Percentiles rank a stretch among this genome's conserved stretches.
Evolutionary conservation across 2,797 vertebrate species (phyloP).

Genomic region (Monodelphis domestica): DNA sequence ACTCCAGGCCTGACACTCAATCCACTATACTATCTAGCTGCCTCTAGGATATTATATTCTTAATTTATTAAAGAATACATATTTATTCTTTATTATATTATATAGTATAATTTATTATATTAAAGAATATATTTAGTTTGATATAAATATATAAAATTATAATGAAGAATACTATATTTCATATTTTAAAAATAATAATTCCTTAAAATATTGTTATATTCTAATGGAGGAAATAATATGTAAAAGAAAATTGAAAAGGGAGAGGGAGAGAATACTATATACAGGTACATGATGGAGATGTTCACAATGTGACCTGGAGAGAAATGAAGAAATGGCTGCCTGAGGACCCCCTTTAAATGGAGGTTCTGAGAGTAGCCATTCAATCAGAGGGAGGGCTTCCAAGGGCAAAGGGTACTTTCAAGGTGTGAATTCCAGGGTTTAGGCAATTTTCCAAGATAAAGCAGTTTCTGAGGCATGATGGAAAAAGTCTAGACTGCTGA

Average conservation of each 20-base stretch:
- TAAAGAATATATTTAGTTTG: too few species aligned
- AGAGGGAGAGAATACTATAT: not conserved
- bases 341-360: not conserved
- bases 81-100: too few species aligned
- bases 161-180: too few species aligned
- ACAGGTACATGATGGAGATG: not conserved
- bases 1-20: too few species aligned
- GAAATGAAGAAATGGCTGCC: not conserved
- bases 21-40: too few species aligned
- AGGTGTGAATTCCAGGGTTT: not conserved
- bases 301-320: not conserved
- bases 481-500: not conserved
- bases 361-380: not conserved
- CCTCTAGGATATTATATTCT: too few species aligned
- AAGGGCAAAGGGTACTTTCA: not conserved
- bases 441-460: not conserved
- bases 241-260: not conserved
- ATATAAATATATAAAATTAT: too few species aligned
- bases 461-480: not conserved
- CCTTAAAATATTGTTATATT: too few species aligned
- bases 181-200: too few species aligned
- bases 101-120: too few species aligned
- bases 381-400: not conserved
- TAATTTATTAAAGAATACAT: too few species aligned
- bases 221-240: not conserved